phyloP scores from a whole-genome alignment of 2,113 vertebrate genomes.

The Trogon surrucura region DNA sequence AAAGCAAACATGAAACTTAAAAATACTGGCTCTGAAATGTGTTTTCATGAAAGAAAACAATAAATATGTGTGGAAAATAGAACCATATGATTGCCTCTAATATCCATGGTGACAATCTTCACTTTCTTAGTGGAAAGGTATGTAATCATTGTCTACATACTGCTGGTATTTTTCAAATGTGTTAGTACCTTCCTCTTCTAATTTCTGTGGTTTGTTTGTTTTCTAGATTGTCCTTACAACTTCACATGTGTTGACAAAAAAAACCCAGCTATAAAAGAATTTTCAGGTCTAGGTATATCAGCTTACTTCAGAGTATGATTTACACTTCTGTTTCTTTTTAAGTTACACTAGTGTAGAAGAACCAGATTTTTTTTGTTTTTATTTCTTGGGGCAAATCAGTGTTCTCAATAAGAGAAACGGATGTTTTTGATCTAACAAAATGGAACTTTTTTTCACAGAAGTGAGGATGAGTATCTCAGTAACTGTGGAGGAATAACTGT shows the following conservation, averaged over 20 bases:
- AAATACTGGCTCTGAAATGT: background rate
- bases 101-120: background rate
- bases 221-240: background rate
- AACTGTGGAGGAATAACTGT: constrained; percentile 32
- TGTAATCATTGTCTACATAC: background rate
- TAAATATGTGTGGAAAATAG: background rate
- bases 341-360: background rate
- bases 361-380: background rate
- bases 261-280: background rate
- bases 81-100: background rate
- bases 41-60: background rate
- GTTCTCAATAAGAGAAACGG: constrained; percentile 18
- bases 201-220: background rate
- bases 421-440: constrained; percentile 35
- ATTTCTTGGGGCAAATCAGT: constrained; percentile 23
- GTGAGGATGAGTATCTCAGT: background rate
- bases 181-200: background rate
- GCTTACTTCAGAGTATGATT: background rate
- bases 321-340: background rate
- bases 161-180: background rate
- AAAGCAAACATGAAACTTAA: background rate
- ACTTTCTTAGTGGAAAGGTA: background rate
- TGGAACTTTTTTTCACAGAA: constrained; percentile 7
- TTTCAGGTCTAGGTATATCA: background rate
- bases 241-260: background rate